These are phyloP conservation scores for Episyrphus balteatus DNA, from an alignment of 1,140 invertebrate genomes.

Conservation along the genomic window DNA sequence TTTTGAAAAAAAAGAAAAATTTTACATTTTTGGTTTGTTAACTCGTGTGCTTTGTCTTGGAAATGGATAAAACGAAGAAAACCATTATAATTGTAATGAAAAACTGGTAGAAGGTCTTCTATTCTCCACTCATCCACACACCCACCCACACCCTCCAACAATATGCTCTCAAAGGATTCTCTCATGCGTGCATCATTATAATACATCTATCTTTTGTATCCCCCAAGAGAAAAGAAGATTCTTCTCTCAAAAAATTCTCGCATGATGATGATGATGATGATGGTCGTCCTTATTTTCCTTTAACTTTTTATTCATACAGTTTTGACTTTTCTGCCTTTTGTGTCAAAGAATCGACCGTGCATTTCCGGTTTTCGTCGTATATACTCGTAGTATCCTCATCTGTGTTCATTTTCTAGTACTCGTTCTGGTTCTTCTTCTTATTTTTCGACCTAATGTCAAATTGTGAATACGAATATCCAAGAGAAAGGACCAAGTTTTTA, in stretches of 20 bases:
- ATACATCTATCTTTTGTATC: slow-evolving; percentile 8
- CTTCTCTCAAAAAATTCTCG: slow-evolving; percentile 2
- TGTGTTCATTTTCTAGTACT: too few relatives aligned
- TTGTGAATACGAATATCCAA: slow-evolving; percentile 1
- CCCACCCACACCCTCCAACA: too few relatives aligned
- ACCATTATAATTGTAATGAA: too few relatives aligned
- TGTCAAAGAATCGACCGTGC: background rate
- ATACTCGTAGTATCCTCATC: background rate
- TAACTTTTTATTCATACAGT: background rate
- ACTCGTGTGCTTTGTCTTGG: too few relatives aligned
- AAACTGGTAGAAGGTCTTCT: too few relatives aligned
- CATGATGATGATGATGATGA: background rate
- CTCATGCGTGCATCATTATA: slow-evolving; percentile 37
- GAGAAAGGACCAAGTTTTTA: background rate
- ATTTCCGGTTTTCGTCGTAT: background rate
- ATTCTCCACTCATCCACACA: too few relatives aligned
- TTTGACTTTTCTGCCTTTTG: background rate
- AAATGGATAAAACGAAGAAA: too few relatives aligned
- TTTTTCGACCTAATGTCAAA: background rate
- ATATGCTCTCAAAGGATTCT: slow-evolving; percentile 23
- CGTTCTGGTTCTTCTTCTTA: too few relatives aligned
- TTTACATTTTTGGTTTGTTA: too few relatives aligned
- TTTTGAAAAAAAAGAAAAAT: too few relatives aligned
- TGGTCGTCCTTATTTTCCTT: background rate
- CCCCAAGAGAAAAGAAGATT: slow-evolving; percentile 4